Base-by-base conservation (phyloP, 2,113 vertebrate genomes). In the Pandion haliaetus region DNA sequence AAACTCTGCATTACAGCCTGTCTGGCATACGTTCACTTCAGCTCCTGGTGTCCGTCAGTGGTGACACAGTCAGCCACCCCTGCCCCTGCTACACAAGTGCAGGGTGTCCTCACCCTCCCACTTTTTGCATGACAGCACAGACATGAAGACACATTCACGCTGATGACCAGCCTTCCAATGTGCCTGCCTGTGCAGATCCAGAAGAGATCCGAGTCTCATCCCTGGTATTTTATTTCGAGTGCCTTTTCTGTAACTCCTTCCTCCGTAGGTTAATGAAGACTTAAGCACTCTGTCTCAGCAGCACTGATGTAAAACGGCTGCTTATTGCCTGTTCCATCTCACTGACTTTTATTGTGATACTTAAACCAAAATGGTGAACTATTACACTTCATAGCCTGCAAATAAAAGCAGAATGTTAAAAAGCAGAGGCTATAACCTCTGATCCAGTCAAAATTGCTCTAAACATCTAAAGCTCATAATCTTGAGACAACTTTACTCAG, bases 281-380 rank as follows among this genome's bases (percentile, higher is more conserved):
- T 90, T 96, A 95, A 97, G 95, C 95, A 96, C 96, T 96, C 93
- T 1, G 77, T 92, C 97, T 96, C 95, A 88, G 97, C 95, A 95
- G 96, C 95, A 88, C 96, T 96, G 98, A 98, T 98, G 98, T 98
- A 98, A 98, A 98, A 98, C 94, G 97, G 92, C 96, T 97, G 96
- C 97, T 98, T 98, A 98, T 96, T 97, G 98, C 98, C 90, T 98
- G 98, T 98, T 98, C 98, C 98, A 98, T 97, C 98, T 98, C 98
- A 96, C 98, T 98, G 98, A 98, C 98, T 98, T 98, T 98, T 98
- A 98, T 98, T 97, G 97, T 97, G 98, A 98, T 98, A 98, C 98
- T 98, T 98, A 98, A 98, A 98, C 98, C 98, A 98, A 98, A 98
- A 98, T 98, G 98, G 98, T 98, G 98, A 98, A 98, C 98, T 98